Conservation (phyloP, 2,113 vertebrate species). For the Chaetorhynchus papuensis region DNA sequence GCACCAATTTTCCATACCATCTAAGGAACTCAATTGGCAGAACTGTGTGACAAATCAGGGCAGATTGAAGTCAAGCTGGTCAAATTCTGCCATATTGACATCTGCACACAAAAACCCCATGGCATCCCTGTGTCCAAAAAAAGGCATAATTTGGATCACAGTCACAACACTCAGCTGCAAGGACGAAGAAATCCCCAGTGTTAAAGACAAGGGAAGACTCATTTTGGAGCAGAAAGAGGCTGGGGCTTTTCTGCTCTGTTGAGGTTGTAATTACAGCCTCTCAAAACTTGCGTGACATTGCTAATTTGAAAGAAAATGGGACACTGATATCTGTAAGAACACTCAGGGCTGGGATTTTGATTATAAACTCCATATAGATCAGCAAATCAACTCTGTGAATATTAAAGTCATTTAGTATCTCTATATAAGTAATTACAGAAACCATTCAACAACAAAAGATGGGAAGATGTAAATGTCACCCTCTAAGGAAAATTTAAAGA, state of each 20-base stretch:
- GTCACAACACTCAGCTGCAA: background rate
- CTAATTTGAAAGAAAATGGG: conserved; percentile 75
- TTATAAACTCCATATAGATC: conserved; percentile 43
- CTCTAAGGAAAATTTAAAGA: conserved; percentile 48
- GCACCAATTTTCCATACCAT: conserved; percentile 43
- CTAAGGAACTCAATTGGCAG: conserved; percentile 32
- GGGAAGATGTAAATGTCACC: conserved; percentile 54
- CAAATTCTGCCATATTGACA: background rate
- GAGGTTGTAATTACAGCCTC: conserved; percentile 71
- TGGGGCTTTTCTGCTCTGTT: conserved; percentile 73
- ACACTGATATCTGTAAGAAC: conserved; percentile 70
- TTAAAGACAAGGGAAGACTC: conserved; percentile 39
- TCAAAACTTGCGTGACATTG: conserved; percentile 73
- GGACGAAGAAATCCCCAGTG: background rate
- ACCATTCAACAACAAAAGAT: background rate
- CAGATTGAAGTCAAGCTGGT: conserved; percentile 39
- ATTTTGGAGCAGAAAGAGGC: conserved; percentile 15
- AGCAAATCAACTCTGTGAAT: conserved; percentile 55
- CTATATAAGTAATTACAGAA: conserved; percentile 53
- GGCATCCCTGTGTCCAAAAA: background rate
- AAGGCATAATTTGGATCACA: background rate
- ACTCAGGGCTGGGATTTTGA: conserved; percentile 45
- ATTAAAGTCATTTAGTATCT: conserved; percentile 29
- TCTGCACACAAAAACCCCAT: background rate
- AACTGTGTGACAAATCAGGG: conserved; percentile 50